Evolutionary conservation across 1,140 invertebrate genomes (phyloP).

Genomic region (Brachionus plicatilis): DNA sequence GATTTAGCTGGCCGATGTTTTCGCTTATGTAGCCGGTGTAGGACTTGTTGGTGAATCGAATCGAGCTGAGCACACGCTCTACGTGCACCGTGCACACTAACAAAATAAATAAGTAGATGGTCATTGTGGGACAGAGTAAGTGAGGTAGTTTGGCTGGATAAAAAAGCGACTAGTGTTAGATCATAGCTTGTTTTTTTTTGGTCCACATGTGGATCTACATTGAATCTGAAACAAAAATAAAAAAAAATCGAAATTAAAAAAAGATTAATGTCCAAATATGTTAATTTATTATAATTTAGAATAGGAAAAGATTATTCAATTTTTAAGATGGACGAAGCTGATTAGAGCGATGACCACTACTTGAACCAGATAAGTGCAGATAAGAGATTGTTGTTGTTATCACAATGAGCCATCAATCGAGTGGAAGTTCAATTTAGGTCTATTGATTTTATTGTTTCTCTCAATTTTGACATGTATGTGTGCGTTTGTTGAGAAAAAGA

Average conservation of each 20-base stretch:
- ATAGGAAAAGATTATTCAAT: not conserved
- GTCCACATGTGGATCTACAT: not conserved
- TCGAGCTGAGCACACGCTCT: not conserved
- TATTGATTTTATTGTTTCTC: not conserved
- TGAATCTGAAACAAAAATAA: not conserved
- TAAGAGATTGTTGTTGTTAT: not conserved
- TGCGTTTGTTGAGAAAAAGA: not conserved
- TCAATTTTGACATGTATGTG: not conserved
- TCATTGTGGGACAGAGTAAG: not conserved
- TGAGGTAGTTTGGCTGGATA: not conserved
- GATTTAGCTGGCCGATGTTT: constrained; percentile 1
- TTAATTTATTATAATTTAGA: not conserved
- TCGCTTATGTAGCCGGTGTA: constrained; percentile 35
- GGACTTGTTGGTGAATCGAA: not conserved
- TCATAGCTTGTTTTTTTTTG: not conserved
- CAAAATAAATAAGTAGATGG: not conserved
- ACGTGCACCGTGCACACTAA: not conserved
- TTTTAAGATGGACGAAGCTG: not conserved
- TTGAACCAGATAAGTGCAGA: not conserved
- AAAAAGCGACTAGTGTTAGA: constrained; percentile 5
- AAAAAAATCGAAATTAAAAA: not conserved
- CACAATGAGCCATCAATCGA: not conserved
- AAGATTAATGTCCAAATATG: not conserved
- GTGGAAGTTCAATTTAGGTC: not conserved
- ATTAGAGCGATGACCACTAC: not conserved